phyloP scores from a whole-genome alignment of 2,113 vertebrate species.

The Ochotona princeps region DNA sequence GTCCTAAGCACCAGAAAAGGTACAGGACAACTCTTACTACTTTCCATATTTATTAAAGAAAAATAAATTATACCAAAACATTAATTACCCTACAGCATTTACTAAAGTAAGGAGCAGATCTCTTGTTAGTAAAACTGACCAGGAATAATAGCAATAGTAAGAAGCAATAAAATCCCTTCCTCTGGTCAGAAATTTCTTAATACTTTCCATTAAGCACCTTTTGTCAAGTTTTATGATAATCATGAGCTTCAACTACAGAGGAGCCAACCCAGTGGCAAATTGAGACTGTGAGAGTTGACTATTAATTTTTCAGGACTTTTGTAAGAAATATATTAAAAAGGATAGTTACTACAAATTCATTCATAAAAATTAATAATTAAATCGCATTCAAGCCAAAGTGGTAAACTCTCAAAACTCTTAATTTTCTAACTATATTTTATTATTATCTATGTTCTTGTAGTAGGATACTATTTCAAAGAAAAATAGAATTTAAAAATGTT shows the following conservation, averaged over 20 bases:
- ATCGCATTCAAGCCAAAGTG: neutral
- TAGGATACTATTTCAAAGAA: no score
- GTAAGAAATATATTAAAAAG: neutral
- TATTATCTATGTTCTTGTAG: neutral
- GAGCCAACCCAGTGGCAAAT: neutral
- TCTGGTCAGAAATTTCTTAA: constrained; percentile 2
- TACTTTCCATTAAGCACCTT: neutral
- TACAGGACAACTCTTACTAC: neutral
- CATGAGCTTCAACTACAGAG: neutral
- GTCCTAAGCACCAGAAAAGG: neutral
- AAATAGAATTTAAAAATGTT: no score
- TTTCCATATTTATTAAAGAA: neutral
- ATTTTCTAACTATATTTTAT: neutral
- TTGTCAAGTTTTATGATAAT: constrained; percentile 13
- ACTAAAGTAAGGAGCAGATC: neutral
- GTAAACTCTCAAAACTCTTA: constrained; percentile 30
- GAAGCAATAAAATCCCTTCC: neutral
- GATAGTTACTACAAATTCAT: constrained; percentile 35
- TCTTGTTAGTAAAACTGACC: neutral
- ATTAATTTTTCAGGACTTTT: constrained; percentile 42
- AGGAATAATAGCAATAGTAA: neutral
- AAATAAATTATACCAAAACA: neutral
- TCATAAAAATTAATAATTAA: neutral
- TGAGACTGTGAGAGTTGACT: neutral
- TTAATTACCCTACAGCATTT: neutral